Evolutionary conservation across 2,888 invertebrate genomes (phyloP), one percentile per base, ranked within the genome.

Genomic region (Lithophane ornitopus): DNA sequence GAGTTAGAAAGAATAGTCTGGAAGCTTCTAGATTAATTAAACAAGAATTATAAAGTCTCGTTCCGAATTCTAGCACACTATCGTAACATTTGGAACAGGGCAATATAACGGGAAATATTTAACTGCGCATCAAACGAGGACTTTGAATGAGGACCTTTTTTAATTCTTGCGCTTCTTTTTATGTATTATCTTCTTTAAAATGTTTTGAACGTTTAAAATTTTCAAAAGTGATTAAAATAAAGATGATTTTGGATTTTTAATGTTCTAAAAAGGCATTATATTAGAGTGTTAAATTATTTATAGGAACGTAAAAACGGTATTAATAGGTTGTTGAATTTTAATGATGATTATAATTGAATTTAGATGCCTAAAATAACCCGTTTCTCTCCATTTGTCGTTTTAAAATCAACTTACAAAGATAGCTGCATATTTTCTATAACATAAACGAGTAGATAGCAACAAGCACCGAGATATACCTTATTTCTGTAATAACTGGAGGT

Each of bases 311-410:
- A 49, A 49, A 49, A 8, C 2, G 16, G 6, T 16, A 49, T 9
- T 49, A 49, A 8, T 49, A 19, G 7, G 2, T 19, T 49, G 7
- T 49, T 49, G 8, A 49, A 19, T 49, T 8, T 49, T 19, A 2
- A 19, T 46, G 16, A 16, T 46, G 16, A 46, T 46, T 46, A 16
- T 49, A 19, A 49, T 19, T 7, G 49, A 49, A 22, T 49, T 49
- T 49, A 49, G 49, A 49, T 49, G 49, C 19, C 49, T 22, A 49
- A 49, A 19, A 49, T 80, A 75, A 49, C 56, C 80, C 67, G 80
- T 82, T 70, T 80, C 80, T 72, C 59, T 67, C 26, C 34, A 80
- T 70, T 70, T 69, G 70, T 80, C 52, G 61, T 71, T 68, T 46
- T 7, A n/a, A 28, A 3, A 12, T 19, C 3, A 70, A 76, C 67